A percentile compares a stretch with the other conserved stretches of the same genome.
Conservation (phyloP, 1,140 invertebrate genomes). For the Catajapyx aquilonaris region DNA sequence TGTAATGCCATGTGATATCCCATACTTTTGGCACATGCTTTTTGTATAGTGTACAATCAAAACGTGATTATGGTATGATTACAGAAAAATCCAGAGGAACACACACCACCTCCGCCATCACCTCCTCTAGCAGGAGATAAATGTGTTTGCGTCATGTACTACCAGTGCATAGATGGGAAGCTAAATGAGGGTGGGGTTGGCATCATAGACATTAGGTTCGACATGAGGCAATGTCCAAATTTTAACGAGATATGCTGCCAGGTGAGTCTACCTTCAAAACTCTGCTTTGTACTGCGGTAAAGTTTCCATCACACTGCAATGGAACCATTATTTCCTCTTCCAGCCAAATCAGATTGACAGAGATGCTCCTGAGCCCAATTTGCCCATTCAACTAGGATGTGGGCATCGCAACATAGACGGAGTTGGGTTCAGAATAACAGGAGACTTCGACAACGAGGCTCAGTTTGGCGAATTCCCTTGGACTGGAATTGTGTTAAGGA, state of each 20-base stretch:
- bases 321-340: constrained; percentile 37
- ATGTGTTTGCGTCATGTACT: constrained; percentile 39
- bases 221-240: constrained; percentile 3
- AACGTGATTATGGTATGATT: too few species aligned
- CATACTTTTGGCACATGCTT: too few species aligned
- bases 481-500: constrained; percentile 42
- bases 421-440: constrained; percentile 43
- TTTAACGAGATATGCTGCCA: not conserved
- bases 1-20: too few species aligned
- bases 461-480: constrained; percentile 24
- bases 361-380: constrained; percentile 9
- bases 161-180: constrained; percentile 38
- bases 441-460: constrained; percentile 35
- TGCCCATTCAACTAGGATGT: constrained; percentile 25
- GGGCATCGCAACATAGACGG: constrained; percentile 44
- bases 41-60: too few species aligned
- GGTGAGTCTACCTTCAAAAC: constrained; percentile 14
- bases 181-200: constrained; percentile 45
- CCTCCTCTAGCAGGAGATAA: constrained; percentile 5
- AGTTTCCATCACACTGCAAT: constrained; percentile 28
- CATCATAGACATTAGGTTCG: constrained; percentile 48
- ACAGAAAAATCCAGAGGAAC: too few species aligned
- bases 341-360: constrained; percentile 13
- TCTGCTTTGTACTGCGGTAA: too few species aligned
- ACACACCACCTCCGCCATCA: too few species aligned